phyloP scores from a whole-genome alignment of 2,113 vertebrate species.

The Phyllostomus hastatus region DNA sequence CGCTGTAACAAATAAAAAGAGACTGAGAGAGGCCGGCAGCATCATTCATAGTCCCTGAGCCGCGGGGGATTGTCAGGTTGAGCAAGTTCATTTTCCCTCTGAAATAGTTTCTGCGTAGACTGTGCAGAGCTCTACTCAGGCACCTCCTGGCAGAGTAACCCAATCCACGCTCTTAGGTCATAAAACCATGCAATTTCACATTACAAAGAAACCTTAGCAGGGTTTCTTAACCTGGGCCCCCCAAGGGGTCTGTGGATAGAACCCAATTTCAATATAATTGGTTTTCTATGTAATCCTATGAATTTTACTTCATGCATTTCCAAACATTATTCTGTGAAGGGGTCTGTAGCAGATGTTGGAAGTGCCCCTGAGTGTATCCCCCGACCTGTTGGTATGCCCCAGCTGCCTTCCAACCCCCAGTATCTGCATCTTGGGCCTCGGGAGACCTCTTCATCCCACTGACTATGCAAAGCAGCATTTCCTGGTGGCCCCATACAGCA shows the following conservation, averaged over 20 bases:
- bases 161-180: constrained; percentile 62
- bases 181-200: constrained; percentile 66
- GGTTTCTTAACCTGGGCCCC: constrained; percentile 56
- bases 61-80: constrained; percentile 41
- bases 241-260: constrained; percentile 57
- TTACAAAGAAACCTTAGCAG: constrained; percentile 68
- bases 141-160: constrained; percentile 62
- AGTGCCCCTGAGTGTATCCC: constrained; percentile 1
- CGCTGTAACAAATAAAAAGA: constrained; percentile 31
- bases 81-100: constrained; percentile 5
- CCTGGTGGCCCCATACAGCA: neutral
- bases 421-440: neutral
- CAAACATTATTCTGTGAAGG: constrained; percentile 35
- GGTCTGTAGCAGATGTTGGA: neutral
- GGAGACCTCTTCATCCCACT: neutral
- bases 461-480: neutral
- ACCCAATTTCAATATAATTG: constrained; percentile 69
- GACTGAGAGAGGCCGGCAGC: constrained; percentile 1
- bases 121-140: constrained; percentile 7
- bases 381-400: neutral
- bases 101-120: constrained; percentile 37
- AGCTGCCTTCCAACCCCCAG: neutral
- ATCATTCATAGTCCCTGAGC: constrained; percentile 48
- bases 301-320: constrained; percentile 68
- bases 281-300: constrained; percentile 69